A percentile compares a stretch with the other conserved stretches of the same genome.
Conservation (phyloP, 2,113 vertebrate genomes). For the Vireo altiloquus region DNA sequence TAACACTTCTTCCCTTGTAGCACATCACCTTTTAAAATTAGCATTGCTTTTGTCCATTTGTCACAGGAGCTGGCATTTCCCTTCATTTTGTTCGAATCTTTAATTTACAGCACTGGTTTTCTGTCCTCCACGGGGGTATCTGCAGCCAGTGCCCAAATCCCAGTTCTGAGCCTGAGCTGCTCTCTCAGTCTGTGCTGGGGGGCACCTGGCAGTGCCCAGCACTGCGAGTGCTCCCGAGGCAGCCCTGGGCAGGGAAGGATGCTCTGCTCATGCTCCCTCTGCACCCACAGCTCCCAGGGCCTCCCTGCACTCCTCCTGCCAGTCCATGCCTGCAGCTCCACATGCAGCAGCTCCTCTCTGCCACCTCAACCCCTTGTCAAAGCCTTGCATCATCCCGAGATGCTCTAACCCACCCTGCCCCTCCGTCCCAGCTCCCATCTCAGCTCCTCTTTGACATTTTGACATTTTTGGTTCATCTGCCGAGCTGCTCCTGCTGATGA, state of each 20-base stretch:
- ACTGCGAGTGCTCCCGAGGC: fast-evolving
- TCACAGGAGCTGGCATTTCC: not conserved
- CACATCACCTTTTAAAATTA: not conserved
- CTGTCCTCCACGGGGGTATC: not conserved
- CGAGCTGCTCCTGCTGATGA: not conserved
- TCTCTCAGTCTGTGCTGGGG: not conserved
- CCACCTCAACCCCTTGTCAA: not conserved
- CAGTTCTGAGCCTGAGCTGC: no score
- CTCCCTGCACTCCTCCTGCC: not conserved
- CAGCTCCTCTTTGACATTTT: not conserved
- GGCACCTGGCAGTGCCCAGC: not conserved
- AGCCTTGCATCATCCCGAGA: not conserved
- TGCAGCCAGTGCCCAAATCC: not conserved
- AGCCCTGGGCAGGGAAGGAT: not conserved
- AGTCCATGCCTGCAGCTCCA: fast-evolving
- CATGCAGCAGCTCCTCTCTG: not conserved
- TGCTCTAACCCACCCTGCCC: not conserved
- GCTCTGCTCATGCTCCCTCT: not conserved
- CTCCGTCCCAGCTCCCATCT: not conserved
- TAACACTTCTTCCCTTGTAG: not conserved
- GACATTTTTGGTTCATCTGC: not conserved
- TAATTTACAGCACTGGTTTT: not conserved
- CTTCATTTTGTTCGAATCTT: not conserved
- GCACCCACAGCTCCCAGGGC: not conserved
- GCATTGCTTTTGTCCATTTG: not conserved